phyloP scores from a whole-genome alignment of 2,113 vertebrate genomes.

The Macroglossus sobrinus region DNA sequence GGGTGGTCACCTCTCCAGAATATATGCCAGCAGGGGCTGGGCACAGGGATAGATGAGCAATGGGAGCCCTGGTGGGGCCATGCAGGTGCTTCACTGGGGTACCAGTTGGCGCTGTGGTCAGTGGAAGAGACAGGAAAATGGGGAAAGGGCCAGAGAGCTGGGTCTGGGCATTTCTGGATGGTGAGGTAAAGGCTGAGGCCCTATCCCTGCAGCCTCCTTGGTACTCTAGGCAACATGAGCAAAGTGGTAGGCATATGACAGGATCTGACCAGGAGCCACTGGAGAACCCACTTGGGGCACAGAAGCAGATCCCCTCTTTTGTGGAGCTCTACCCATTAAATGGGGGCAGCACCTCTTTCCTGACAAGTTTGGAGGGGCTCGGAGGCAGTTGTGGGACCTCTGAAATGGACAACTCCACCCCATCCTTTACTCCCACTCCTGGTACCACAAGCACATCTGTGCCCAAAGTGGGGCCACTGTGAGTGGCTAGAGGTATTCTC shows the following conservation, averaged over 20 bases:
- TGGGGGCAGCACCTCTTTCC: neutral
- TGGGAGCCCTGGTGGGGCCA: neutral
- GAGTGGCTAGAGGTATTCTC: neutral
- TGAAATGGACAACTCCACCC: neutral
- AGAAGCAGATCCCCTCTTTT: neutral
- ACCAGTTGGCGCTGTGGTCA: neutral
- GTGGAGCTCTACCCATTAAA: neutral
- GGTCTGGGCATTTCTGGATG: neutral
- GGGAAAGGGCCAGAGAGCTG: neutral
- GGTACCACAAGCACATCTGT: neutral
- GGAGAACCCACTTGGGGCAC: neutral
- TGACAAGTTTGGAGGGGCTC: neutral
- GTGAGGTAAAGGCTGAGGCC: neutral
- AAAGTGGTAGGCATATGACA: neutral
- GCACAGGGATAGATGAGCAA: neutral
- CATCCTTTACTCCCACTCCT: neutral
- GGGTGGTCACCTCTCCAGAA: neutral
- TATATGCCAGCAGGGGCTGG: neutral
- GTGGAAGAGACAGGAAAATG: neutral
- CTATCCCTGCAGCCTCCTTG: neutral
- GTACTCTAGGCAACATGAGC: neutral
- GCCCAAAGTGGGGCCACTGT: neutral
- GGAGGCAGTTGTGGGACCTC: neutral
- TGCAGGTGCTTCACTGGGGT: neutral
- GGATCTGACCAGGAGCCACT: neutral